Evolutionary conservation across 2,113 vertebrate species (phyloP).

Genomic region (Puntigrus tetrazona): DNA sequence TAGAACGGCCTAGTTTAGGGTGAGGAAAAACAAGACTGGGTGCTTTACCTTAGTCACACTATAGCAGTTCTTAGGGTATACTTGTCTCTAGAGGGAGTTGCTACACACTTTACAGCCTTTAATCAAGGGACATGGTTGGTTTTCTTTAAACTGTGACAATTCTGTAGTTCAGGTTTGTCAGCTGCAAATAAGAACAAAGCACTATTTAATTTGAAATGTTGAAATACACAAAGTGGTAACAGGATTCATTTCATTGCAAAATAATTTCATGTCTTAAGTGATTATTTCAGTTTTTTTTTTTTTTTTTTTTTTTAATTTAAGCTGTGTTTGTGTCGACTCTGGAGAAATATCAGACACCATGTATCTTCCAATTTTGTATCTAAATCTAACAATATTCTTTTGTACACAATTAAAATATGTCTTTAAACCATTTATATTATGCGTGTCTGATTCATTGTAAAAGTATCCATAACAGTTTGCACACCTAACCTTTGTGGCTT

Average conservation of each 20-base stretch:
- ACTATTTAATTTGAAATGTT: slow-evolving; percentile 10
- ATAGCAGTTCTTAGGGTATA: background rate
- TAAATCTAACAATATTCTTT: slow-evolving; percentile 53
- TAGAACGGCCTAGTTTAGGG: background rate
- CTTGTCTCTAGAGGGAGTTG: background rate
- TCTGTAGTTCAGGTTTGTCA: slow-evolving; percentile 2
- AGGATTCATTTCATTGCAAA: background rate
- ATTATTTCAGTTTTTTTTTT: slow-evolving; percentile 20
- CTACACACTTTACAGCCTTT: slow-evolving; percentile 12
- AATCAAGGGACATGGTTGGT: background rate
- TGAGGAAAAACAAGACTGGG: background rate
- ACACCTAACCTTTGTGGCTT: background rate
- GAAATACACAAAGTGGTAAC: background rate
- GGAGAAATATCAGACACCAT: background rate
- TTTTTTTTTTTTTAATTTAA: slow-evolving; percentile 35
- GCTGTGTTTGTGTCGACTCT: slow-evolving; percentile 30
- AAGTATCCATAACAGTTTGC: background rate
- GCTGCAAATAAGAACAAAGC: slow-evolving; percentile 18
- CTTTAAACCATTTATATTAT: slow-evolving; percentile 8
- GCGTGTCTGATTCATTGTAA: background rate
- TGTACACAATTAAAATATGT: slow-evolving; percentile 55
- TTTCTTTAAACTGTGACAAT: background rate
- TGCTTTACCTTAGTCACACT: background rate
- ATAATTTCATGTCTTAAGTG: slow-evolving; percentile 12
- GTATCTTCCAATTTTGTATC: slow-evolving; percentile 47